A percentile compares a stretch with the other conserved stretches of the same genome.
phyloP scores from a whole-genome alignment of 2,113 vertebrate genomes.

The Hucho hucho region DNA sequence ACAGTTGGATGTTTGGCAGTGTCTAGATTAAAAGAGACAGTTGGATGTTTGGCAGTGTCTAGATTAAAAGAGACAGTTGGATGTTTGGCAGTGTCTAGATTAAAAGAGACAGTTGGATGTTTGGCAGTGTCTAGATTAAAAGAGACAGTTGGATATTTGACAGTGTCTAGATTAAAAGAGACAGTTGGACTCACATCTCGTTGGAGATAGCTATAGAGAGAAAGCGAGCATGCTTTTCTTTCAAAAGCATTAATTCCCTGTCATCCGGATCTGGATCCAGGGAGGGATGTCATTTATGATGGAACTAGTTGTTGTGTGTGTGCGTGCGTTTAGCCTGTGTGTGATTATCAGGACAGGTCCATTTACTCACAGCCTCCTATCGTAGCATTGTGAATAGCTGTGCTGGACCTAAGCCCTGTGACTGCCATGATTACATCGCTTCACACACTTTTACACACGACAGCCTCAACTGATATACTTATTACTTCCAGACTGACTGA shows the following conservation, averaged over 20 bases:
- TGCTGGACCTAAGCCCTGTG: background rate
- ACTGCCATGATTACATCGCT: conserved; percentile 33
- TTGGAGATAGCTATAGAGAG: background rate
- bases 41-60: background rate
- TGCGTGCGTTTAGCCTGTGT: background rate
- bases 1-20: background rate
- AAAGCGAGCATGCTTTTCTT: background rate
- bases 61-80: background rate
- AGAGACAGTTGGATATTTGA: too few relatives aligned
- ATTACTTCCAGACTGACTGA: conserved; percentile 32
- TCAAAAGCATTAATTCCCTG: conserved; percentile 4
- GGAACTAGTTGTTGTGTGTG: background rate
- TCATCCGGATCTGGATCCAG: background rate
- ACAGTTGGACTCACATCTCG: background rate
- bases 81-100: too few relatives aligned
- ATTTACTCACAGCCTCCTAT: background rate
- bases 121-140: too few relatives aligned
- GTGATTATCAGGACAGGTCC: conserved; percentile 12
- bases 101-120: too few relatives aligned
- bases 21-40: too few relatives aligned
- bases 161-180: background rate
- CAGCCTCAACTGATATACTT: conserved; percentile 25
- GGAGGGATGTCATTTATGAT: background rate
- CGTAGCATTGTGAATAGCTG: background rate
- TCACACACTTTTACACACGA: conserved; percentile 15